A percentile compares a stretch with the other conserved stretches of the same genome.
Evolutionary conservation across 1,140 invertebrate genomes (phyloP).

Genomic region (Anagrus nilaparvatae): DNA sequence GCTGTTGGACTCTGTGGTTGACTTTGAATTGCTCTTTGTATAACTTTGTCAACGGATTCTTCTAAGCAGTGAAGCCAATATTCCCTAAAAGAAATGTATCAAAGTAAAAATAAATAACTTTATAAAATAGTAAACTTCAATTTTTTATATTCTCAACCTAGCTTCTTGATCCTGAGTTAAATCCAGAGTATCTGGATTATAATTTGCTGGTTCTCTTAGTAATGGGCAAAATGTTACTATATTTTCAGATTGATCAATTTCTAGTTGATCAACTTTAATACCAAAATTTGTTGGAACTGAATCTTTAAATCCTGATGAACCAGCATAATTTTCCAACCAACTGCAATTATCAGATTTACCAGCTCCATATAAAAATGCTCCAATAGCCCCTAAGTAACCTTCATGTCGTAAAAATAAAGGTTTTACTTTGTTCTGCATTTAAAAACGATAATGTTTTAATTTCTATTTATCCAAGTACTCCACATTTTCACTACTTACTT

Average conservation of each 20-base stretch:
- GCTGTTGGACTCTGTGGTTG: constrained; percentile 64
- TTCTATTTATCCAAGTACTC: constrained; percentile 4
- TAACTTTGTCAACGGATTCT: constrained; percentile 66
- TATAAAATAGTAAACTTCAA: constrained; percentile 3
- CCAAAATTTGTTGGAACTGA: constrained; percentile 39
- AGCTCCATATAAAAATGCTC: constrained; percentile 63
- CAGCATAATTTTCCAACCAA: constrained; percentile 69
- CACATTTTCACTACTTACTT: constrained; percentile 30
- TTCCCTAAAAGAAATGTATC: constrained; percentile 43
- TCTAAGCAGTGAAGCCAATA: constrained; percentile 92
- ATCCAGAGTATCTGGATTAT: constrained; percentile 24
- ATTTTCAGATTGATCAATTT: constrained; percentile 57
- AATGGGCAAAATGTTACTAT: constrained; percentile 55
- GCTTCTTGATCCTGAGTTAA: constrained; percentile 52
- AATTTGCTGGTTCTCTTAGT: constrained; percentile 43
- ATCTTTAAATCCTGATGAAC: constrained; percentile 56
- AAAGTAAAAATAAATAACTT: constrained; percentile 4
- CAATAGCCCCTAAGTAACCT: constrained; percentile 68
- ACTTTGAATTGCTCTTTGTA: constrained; percentile 65
- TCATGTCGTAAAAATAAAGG: constrained; percentile 66
- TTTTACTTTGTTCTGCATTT: constrained; percentile 49
- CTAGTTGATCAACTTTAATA: constrained; percentile 52
- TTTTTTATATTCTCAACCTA: constrained; percentile 30
- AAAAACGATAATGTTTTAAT: constrained; percentile 10
- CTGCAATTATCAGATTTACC: constrained; percentile 51